phyloP scores from a whole-genome alignment of 2,888 invertebrate species.

The Calameuta filiformis region DNA sequence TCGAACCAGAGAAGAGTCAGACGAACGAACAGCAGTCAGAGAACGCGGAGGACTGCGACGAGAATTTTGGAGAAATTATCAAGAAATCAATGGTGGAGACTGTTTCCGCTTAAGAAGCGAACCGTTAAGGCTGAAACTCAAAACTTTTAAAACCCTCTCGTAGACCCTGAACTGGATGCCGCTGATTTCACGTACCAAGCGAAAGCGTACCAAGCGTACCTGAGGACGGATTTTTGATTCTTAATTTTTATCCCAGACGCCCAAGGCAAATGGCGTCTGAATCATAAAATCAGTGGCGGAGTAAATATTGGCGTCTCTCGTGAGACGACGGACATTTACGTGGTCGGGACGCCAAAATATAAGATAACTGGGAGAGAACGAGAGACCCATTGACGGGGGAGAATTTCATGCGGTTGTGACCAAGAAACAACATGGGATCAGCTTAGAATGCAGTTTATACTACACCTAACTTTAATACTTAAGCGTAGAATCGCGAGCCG shows the following conservation, averaged over 20 bases:
- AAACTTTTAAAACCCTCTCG: not conserved
- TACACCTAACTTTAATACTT: slow-evolving; percentile 44
- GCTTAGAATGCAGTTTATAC: slow-evolving; percentile 60
- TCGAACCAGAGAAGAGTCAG: slow-evolving; percentile 31
- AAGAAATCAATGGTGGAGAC: slow-evolving; percentile 94
- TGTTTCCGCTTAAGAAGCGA: slow-evolving; percentile 76
- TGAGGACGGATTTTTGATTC: not conserved
- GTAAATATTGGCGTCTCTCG: not conserved
- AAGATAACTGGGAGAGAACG: not conserved
- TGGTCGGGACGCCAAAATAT: not conserved
- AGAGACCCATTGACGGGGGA: not conserved
- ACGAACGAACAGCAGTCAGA: slow-evolving; percentile 21
- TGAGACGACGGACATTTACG: not conserved
- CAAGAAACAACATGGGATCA: slow-evolving; percentile 62
- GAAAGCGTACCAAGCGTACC: not conserved
- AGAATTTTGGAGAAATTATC: slow-evolving; percentile 91
- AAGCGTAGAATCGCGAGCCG: slow-evolving; percentile 34
- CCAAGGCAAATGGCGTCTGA: not conserved
- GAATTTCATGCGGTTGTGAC: slow-evolving; percentile 61
- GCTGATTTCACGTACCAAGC: not conserved
- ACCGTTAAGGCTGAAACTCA: not conserved
- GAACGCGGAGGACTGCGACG: slow-evolving; percentile 69
- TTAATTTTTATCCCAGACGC: not conserved
- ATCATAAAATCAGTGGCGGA: not conserved
- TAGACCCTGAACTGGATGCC: not conserved